These are phyloP conservation scores for Taurulus bubalis DNA, from an alignment of 2,113 vertebrate genomes.

Conservation along the genomic window DNA sequence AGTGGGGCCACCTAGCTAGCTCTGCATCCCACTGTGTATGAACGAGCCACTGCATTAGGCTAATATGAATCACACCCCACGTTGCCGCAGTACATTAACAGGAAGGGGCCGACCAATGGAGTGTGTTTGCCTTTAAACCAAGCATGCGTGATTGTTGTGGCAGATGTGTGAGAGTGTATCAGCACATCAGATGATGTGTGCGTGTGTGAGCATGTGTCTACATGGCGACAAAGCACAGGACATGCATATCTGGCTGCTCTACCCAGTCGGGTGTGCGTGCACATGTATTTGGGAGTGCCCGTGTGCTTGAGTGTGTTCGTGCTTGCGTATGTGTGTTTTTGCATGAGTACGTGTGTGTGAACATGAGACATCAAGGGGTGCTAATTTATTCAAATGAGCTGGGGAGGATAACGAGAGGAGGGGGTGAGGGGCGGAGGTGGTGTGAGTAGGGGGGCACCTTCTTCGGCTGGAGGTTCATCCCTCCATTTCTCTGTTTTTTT, in stretches of 20 bases:
- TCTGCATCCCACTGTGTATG: slow-evolving; percentile 29
- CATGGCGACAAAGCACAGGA: slow-evolving; percentile 46
- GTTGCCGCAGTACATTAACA: slow-evolving; percentile 68
- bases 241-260: slow-evolving; percentile 40
- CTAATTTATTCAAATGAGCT: slow-evolving; percentile 87
- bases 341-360: slow-evolving; percentile 33
- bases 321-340: slow-evolving; percentile 48
- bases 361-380: slow-evolving; percentile 79
- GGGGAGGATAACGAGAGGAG: slow-evolving; percentile 77
- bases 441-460: slow-evolving; percentile 58
- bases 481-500: slow-evolving; percentile 39
- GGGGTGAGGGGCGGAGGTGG: slow-evolving; percentile 66
- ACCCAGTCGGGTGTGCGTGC: slow-evolving; percentile 11
- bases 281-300: slow-evolving; percentile 14
- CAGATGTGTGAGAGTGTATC: slow-evolving; percentile 67
- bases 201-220: slow-evolving; percentile 47
- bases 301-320: slow-evolving; percentile 38
- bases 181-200: slow-evolving; percentile 57
- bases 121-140: slow-evolving; percentile 63
- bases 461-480: slow-evolving; percentile 67
- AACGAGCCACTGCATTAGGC: slow-evolving; percentile 68
- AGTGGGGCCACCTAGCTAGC: slow-evolving; percentile 18
- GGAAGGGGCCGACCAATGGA: slow-evolving; percentile 51
- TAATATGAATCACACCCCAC: slow-evolving; percentile 66
- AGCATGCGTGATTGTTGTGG: slow-evolving; percentile 62